phyloP scores from a whole-genome alignment of 2,888 invertebrate genomes.

The Dorcus hopei region DNA sequence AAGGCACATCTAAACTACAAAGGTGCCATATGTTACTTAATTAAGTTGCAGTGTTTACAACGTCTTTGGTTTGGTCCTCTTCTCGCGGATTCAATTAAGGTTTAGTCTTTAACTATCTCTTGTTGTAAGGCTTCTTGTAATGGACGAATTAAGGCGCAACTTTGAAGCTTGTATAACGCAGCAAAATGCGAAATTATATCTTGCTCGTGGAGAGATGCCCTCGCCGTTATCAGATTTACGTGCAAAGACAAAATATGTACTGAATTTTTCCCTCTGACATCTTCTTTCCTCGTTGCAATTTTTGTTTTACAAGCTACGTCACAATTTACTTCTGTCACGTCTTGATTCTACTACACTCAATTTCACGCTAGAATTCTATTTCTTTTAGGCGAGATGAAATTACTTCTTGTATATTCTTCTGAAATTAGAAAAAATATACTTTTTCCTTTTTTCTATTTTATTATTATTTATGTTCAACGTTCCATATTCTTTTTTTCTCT shows the following conservation, averaged over 20 bases:
- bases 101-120: neutral
- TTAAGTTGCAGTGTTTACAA: too few relatives aligned
- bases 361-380: slow-evolving; percentile 8
- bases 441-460: neutral
- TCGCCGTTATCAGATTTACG: slow-evolving; percentile 11
- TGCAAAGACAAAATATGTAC: slow-evolving; percentile 8
- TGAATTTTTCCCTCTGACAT: neutral
- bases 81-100: neutral
- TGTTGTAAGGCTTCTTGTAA: slow-evolving; percentile 3
- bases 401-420: neutral
- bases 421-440: neutral
- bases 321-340: neutral
- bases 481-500: too few relatives aligned
- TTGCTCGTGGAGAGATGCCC: slow-evolving; percentile 2
- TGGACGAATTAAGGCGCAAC: slow-evolving; percentile 10
- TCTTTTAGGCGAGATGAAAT: neutral
- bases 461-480: too few relatives aligned
- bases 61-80: neutral
- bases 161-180: slow-evolving; percentile 9
- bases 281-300: neutral
- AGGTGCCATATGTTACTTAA: too few relatives aligned
- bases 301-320: neutral
- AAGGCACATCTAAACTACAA: too few relatives aligned
- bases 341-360: slow-evolving; percentile 1
- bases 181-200: slow-evolving; percentile 8